Conservation (phyloP, 2,797 vertebrate genomes). For the Sylvia borin region DNA sequence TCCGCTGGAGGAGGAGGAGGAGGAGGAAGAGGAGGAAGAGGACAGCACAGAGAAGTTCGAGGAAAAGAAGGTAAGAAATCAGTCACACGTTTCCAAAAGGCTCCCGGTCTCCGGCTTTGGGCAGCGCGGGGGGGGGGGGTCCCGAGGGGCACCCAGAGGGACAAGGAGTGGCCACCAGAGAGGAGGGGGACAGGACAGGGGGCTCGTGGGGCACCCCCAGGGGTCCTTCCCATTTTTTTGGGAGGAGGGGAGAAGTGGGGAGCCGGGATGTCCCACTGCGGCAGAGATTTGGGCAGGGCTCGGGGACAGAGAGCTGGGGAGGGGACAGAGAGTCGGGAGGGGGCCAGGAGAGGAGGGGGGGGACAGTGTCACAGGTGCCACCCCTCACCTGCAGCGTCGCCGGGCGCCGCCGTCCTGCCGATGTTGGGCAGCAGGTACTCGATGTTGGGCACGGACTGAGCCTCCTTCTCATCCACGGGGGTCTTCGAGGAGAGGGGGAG, state of each 20-base stretch:
- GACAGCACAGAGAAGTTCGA: slow-evolving; percentile 67
- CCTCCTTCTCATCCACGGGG: slow-evolving; percentile 91
- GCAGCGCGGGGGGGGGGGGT: background rate
- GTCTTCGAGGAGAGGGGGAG: slow-evolving; percentile 76
- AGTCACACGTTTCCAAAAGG: background rate
- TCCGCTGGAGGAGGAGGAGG: slow-evolving; percentile 79
- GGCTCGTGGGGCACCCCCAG: background rate
- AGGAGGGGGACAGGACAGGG: background rate
- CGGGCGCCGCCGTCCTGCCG: slow-evolving; percentile 86
- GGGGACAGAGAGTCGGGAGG: background rate
- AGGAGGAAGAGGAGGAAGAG: slow-evolving; percentile 60
- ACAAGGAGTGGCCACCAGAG: background rate
- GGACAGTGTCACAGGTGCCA: fast-evolving
- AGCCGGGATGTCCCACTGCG: fast-evolving
- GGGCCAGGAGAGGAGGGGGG: fast-evolving
- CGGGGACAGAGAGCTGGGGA: too few species aligned
- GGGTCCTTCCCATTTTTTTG: fast-evolving
- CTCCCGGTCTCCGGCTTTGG: background rate
- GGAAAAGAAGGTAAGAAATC: slow-evolving; percentile 60
- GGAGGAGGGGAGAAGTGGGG: background rate
- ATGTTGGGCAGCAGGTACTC: slow-evolving; percentile 98
- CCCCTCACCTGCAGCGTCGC: slow-evolving; percentile 91
- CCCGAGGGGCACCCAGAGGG: background rate
- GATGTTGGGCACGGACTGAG: slow-evolving; percentile 93
- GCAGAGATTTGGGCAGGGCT: background rate